phyloP scores from a whole-genome alignment of 2,888 invertebrate genomes.

The Odontocolon sp. region DNA sequence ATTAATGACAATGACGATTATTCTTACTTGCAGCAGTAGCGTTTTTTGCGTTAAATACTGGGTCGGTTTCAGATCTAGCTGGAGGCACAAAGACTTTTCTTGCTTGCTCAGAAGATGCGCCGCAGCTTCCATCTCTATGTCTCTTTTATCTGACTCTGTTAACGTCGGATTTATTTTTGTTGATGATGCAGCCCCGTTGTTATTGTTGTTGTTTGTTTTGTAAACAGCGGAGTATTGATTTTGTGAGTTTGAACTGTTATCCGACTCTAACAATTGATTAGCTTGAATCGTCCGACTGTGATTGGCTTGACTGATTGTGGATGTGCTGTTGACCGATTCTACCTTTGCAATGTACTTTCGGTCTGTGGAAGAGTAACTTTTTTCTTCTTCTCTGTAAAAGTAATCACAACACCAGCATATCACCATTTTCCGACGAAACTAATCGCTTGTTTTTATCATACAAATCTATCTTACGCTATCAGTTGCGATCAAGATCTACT shows the following conservation, averaged over 20 bases:
- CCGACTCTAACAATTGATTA: conserved; percentile 78
- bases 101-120: conserved; percentile 78
- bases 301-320: conserved; percentile 73
- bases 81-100: conserved; percentile 79
- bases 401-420: conserved; percentile 51
- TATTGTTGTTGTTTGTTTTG: conserved; percentile 79
- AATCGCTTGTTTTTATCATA: neutral
- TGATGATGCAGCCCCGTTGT: conserved; percentile 70
- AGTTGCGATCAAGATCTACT: too few species aligned
- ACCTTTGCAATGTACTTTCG: conserved; percentile 93
- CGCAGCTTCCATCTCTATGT: conserved; percentile 78
- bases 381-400: conserved; percentile 87
- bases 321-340: conserved; percentile 79
- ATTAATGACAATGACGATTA: too few species aligned
- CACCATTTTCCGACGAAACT: conserved; percentile 41
- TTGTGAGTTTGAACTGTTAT: conserved; percentile 77
- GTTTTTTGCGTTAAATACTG: conserved; percentile 95
- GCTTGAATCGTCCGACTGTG: conserved; percentile 80
- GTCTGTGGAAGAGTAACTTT: conserved; percentile 91
- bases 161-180: conserved; percentile 64
- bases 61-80: conserved; percentile 90
- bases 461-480: too few species aligned
- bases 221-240: conserved; percentile 73
- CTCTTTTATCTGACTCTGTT: conserved; percentile 70
- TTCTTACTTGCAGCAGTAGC: conserved; percentile 87